A percentile compares a stretch with the other conserved stretches of the same genome.
Conservation (phyloP, 2,797 vertebrate genomes). For the Rousettus madagascariensis region DNA sequence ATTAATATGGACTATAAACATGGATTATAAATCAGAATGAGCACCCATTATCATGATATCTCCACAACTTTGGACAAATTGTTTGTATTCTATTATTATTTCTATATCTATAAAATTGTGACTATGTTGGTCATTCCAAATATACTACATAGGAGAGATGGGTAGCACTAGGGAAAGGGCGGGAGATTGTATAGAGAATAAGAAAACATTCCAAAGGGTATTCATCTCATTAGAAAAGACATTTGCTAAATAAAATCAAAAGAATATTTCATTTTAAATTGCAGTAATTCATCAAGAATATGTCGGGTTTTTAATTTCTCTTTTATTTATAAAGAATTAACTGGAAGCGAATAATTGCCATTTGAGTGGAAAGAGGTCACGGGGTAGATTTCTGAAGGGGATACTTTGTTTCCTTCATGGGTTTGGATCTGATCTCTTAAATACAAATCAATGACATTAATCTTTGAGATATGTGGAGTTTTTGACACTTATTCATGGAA, state of each 20-base stretch:
- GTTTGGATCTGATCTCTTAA: background rate
- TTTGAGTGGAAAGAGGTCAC: background rate
- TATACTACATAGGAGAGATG: background rate
- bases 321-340: slow-evolving; percentile 23
- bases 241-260: background rate
- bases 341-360: background rate
- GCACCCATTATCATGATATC: background rate
- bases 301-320: slow-evolving; percentile 10
- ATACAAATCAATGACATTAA: background rate
- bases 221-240: background rate
- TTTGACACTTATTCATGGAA: background rate
- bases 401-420: background rate
- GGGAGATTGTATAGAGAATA: background rate
- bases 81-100: background rate
- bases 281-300: background rate
- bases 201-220: background rate
- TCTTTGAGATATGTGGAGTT: background rate
- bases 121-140: background rate
- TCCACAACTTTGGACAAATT: background rate
- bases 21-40: background rate
- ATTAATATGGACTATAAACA: background rate
- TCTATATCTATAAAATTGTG: background rate
- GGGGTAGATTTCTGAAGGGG: background rate
- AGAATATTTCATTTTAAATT: background rate
- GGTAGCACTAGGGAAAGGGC: background rate